Evolutionary conservation across 2,888 invertebrate species (phyloP), one percentile per base, ranked within the genome.

Genomic region (Erynnis tages): DNA sequence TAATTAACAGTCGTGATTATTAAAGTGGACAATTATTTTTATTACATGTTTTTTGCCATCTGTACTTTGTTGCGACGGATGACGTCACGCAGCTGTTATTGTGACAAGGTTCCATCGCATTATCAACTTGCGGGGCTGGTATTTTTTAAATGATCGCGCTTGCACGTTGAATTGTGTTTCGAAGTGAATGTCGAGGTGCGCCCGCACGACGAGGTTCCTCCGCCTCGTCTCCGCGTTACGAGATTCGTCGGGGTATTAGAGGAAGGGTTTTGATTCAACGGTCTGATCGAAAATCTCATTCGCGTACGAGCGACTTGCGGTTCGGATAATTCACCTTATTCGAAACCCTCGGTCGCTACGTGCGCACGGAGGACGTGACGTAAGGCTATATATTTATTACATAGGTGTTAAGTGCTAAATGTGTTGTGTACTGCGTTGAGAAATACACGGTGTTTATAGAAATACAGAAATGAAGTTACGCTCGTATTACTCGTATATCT

Each of bases 311-410:
- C 14, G 6, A 13, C 17, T 6, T 11, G 23, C 11, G 34, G 19
- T 11, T 14, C 10, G n/a, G n/a, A n/a, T n/a, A n/a, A n/a, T n/a
- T n/a, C n/a, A n/a, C n/a, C n/a, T n/a, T n/a, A n/a, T n/a, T n/a
- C n/a, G n/a, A n/a, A n/a, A n/a, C n/a, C 29, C 30, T 6, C 10
- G 6, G 40, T 23, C 17, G 41, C n/a, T 19, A 10, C 19, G 35
- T 41, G 27, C 32, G 54, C 5, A 35, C 53, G 30, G 27, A 30
- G 61, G 60, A 57, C 59, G 56, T 56, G 53, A 57, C 30, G 52
- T 74, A 68, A 69, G 69, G 53, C 67, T 69, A 73, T 76, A 71
- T 82, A 82, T 82, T 80, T 80, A 80, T 82, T 80, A 65, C 50
- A 55, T 69, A 74, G 58, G 54, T 58, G 40, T 53, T 72, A 82